These are phyloP conservation scores for Chauna torquata DNA, from an alignment of 2,113 vertebrate genomes.

Conservation along the genomic window DNA sequence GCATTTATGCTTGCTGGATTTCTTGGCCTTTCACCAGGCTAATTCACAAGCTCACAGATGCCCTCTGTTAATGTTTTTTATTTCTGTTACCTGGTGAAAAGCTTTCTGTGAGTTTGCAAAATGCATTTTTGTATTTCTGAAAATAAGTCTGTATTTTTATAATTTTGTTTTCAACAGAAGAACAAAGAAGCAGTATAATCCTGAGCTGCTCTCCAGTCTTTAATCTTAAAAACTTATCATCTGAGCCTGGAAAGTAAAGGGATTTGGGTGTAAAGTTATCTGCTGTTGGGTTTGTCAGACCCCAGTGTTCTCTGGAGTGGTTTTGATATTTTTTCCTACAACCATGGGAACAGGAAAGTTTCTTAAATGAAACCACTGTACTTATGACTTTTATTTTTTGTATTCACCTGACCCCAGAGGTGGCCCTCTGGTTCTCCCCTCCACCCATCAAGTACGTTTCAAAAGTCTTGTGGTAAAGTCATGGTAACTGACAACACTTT, in stretches of 20 bases:
- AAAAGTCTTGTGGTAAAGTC: not conserved
- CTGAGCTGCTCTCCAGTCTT: not conserved
- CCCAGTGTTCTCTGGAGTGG: not conserved
- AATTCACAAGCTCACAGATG: not conserved
- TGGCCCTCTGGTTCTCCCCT: not conserved
- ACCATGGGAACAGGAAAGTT: not conserved
- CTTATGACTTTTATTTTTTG: not conserved
- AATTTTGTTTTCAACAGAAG: not conserved
- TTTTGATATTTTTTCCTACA: not conserved
- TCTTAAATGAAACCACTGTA: not conserved
- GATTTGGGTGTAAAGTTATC: not conserved
- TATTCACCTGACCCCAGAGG: not conserved
- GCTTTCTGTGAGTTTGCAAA: not conserved
- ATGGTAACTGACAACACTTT: not conserved
- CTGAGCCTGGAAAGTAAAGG: not conserved
- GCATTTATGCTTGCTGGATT: not conserved
- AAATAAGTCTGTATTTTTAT: not conserved
- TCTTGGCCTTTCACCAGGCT: not conserved
- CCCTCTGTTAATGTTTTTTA: not conserved
- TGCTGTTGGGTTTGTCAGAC: not conserved
- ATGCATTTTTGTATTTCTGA: not conserved
- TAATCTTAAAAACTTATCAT: not conserved
- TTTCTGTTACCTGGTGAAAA: not conserved
- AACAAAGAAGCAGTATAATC: not conserved
- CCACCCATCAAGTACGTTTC: not conserved